Evolutionary conservation across 2,113 vertebrate species (phyloP).

Genomic region (Panthera tigris): DNA sequence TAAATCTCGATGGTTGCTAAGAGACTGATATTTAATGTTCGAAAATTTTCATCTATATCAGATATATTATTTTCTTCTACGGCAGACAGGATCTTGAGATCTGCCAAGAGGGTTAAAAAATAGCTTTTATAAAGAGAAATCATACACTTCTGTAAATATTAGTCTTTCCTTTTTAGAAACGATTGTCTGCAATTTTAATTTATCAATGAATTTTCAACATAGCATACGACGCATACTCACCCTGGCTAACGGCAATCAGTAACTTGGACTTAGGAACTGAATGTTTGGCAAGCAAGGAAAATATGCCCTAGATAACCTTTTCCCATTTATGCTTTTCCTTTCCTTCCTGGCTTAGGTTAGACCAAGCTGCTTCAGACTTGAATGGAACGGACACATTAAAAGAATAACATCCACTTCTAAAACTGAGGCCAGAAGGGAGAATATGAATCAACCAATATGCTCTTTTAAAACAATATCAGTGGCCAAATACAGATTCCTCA

Average conservation of each 20-base stretch:
- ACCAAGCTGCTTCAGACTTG: not conserved
- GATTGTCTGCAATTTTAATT: not conserved
- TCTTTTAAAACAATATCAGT: not conserved
- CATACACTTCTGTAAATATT: not conserved
- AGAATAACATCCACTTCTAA: not conserved
- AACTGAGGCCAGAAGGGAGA: not conserved
- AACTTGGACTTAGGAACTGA: not conserved
- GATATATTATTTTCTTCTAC: not conserved
- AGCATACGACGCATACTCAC: not conserved
- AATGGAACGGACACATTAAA: not conserved
- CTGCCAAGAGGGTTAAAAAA: not conserved
- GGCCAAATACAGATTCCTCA: not conserved
- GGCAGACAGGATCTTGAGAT: not conserved
- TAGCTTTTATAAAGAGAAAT: not conserved
- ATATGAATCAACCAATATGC: not conserved
- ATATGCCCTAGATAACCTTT: not conserved
- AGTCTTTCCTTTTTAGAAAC: not conserved
- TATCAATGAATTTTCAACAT: not conserved
- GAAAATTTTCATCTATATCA: constrained; percentile 29
- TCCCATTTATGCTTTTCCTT: not conserved
- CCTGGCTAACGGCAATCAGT: not conserved
- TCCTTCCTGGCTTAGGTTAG: not conserved
- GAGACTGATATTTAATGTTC: constrained; percentile 25
- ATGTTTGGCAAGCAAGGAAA: not conserved
- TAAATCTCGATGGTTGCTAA: constrained; percentile 20